Base-by-base conservation (phyloP, 2,888 invertebrate genomes). In the Pomacea canaliculata region DNA sequence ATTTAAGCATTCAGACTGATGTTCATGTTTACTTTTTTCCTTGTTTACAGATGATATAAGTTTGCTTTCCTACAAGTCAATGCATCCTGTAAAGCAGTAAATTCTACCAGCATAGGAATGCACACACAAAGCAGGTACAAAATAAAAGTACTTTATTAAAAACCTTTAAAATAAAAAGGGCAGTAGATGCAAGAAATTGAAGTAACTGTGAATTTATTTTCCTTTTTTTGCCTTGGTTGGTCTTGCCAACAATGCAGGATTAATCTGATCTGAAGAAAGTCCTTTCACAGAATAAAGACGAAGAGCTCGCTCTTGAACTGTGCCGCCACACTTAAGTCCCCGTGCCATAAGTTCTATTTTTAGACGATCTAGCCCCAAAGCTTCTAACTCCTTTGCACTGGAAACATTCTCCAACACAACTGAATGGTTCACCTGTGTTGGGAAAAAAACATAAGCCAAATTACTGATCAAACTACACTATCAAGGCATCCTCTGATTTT, bases 301-400 rank as follows among this genome's bases (percentile, higher is more conserved):
- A 62, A 88, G 84, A 5, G 92, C 92, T 67, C 92, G 82, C 81
- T 92, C 90, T 49, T 87, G 76, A 18, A 92, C 81, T 0, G 90
- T 90, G 46, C 92, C 92, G 23, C 92, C 92, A 87, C 92, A 92
- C 83, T 92, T 92, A n/a, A 92, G 83, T 12, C 91, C 91, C 23
- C 90, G 86, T 9, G 80, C 82, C 81, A 86, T 85, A 63, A 92
- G 84, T 7, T 84, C 90, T 23, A 77, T 71, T 80, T 92, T 92
- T 65, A 92, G 83, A 62, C 79, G 80, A 12, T 92, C 91, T 68
- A 92, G 81, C 19, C 92, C 92, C 16, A 91, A 85, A 0, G 76
- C 73, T 79, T 91, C 89, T 60, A 92, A 82, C 16, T 91, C 89
- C 13, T 83, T 79, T 13, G 81, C 79, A 67, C 85, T 81, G 37